phyloP scores from a whole-genome alignment of 2,888 invertebrate species.

The Mesorhabditis sp. region DNA sequence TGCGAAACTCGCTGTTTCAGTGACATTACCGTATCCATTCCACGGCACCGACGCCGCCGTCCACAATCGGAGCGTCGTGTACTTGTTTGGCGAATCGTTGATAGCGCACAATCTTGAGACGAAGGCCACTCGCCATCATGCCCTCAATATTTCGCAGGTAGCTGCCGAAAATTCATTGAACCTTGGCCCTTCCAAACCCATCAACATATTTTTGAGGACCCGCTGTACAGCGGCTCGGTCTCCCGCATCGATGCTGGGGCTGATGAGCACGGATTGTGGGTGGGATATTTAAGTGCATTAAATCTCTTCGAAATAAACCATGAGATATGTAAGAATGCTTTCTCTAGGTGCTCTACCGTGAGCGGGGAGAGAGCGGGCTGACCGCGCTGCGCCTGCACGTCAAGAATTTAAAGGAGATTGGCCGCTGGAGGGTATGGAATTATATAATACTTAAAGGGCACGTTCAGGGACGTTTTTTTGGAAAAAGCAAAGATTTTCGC shows the following conservation, averaged over 20 bases:
- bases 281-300: conserved; percentile 50
- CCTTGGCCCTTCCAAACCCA: too few relatives aligned
- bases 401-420: neutral
- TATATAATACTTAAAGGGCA: too few relatives aligned
- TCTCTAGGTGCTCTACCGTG: neutral
- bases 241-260: conserved; percentile 82
- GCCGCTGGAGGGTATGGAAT: neutral
- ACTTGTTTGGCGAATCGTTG: conserved; percentile 6
- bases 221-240: conserved; percentile 28
- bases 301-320: too few relatives aligned
- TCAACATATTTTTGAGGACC: conserved; percentile 14
- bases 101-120: neutral
- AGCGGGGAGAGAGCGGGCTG: neutral
- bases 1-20: neutral
- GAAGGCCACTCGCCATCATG: neutral
- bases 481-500: too few relatives aligned
- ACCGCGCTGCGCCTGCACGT: neutral
- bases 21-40: conserved; percentile 2
- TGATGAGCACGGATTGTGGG: conserved; percentile 96
- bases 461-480: too few relatives aligned
- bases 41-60: conserved; percentile 6
- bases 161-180: too few relatives aligned
- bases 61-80: neutral
- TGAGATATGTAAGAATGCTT: neutral
- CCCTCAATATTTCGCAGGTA: neutral